These are phyloP conservation scores for Venusia cambrica DNA, from an alignment of 2,888 invertebrate genomes.

Conservation along the genomic window DNA sequence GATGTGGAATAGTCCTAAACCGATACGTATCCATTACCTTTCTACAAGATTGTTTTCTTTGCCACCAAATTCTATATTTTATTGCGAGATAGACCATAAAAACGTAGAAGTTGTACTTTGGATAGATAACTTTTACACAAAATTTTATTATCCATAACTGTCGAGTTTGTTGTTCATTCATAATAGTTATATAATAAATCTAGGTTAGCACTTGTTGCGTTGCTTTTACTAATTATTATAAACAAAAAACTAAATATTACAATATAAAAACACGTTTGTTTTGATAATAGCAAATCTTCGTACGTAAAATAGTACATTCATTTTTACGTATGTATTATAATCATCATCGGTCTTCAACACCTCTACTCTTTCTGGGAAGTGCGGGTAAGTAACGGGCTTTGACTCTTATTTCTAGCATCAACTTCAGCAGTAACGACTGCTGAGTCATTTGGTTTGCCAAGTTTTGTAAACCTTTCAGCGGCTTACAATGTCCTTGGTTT, in stretches of 20 bases:
- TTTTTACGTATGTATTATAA: too few relatives aligned
- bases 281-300: too few relatives aligned
- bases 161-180: conserved; percentile 53
- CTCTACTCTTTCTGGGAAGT: too few relatives aligned
- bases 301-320: too few relatives aligned
- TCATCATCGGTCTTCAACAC: too few relatives aligned
- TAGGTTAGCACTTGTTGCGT: conserved; percentile 1
- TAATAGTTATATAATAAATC: conserved; percentile 49
- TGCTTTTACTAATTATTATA: neutral
- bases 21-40: conserved; percentile 50
- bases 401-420: too few relatives aligned
- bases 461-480: too few relatives aligned
- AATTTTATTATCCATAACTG: conserved; percentile 73
- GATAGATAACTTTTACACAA: conserved; percentile 70
- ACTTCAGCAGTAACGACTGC: too few relatives aligned
- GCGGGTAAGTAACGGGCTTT: too few relatives aligned
- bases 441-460: too few relatives aligned
- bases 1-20: conserved; percentile 50
- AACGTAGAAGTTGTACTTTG: conserved; percentile 66
- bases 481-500: too few relatives aligned
- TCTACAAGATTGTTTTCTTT: conserved; percentile 30
- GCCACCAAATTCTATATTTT: conserved; percentile 61
- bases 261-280: conserved; percentile 1
- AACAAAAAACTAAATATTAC: neutral
- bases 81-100: conserved; percentile 68